Conservation (phyloP, 2,113 vertebrate species). For the Sciurus niger region DNA sequence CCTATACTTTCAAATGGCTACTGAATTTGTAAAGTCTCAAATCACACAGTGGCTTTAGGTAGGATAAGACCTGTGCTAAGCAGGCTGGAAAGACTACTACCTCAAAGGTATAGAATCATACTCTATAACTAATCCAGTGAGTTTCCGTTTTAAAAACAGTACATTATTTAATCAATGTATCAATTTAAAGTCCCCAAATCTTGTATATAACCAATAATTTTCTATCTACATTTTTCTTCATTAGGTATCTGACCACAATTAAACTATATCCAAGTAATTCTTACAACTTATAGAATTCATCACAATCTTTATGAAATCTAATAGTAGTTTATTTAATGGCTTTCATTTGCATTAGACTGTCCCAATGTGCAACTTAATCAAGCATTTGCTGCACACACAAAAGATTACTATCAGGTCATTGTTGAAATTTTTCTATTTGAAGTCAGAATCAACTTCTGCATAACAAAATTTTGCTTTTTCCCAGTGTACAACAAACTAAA, state of each 20-base stretch:
- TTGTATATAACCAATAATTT: slow-evolving; percentile 32
- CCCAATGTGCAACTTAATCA: not conserved
- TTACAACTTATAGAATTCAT: slow-evolving; percentile 9
- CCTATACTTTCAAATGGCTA: slow-evolving; percentile 36
- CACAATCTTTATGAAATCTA: slow-evolving; percentile 55
- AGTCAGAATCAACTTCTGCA: not conserved
- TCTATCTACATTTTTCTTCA: slow-evolving; percentile 30
- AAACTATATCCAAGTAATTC: slow-evolving; percentile 26
- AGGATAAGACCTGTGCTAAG: slow-evolving; percentile 9
- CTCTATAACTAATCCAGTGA: slow-evolving; percentile 28
- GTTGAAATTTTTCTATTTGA: not conserved
- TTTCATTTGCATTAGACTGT: not conserved
- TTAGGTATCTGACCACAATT: slow-evolving; percentile 13
- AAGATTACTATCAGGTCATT: not conserved
- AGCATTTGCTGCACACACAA: not conserved
- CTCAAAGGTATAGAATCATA: not conserved
- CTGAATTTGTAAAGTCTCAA: slow-evolving; percentile 58
- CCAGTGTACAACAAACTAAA: not conserved
- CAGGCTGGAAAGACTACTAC: slow-evolving; percentile 50
- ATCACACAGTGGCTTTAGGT: slow-evolving; percentile 44
- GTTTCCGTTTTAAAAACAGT: slow-evolving; percentile 56
- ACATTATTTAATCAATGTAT: slow-evolving; percentile 59
- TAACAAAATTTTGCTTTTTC: slow-evolving; percentile 30
- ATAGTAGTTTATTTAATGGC: slow-evolving; percentile 36
- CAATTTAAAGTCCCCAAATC: not conserved